These are phyloP conservation scores for Hyppa rectilinea DNA, from an alignment of 2,888 invertebrate genomes.

Conservation along the genomic window DNA sequence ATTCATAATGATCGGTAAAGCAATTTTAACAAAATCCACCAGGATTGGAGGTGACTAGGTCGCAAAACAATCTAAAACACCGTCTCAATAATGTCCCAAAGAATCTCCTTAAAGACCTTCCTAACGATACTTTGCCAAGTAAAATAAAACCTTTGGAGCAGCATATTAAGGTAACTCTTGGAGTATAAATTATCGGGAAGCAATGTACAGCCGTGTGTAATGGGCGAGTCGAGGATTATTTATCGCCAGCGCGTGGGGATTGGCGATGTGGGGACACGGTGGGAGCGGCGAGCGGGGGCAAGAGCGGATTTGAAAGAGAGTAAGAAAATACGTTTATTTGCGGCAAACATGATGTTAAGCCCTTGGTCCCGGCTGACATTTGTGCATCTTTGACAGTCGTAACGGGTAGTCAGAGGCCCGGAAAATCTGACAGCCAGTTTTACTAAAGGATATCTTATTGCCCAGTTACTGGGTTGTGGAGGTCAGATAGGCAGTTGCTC, in stretches of 20 bases:
- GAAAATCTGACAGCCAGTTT: too few relatives aligned
- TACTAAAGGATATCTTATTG: too few relatives aligned
- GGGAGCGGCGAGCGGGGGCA: constrained; percentile 33
- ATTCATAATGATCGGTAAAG: background rate
- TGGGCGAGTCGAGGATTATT: constrained; percentile 81
- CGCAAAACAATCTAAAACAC: background rate
- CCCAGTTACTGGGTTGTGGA: too few relatives aligned
- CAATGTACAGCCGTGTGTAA: constrained; percentile 78
- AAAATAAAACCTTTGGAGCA: constrained; percentile 57
- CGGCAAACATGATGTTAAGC: too few relatives aligned
- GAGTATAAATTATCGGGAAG: constrained; percentile 80
- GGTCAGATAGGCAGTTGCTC: too few relatives aligned
- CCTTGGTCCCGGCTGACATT: too few relatives aligned
- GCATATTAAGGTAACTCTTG: constrained; percentile 74
- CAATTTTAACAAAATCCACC: background rate
- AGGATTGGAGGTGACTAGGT: background rate
- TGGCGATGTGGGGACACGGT: constrained; percentile 50
- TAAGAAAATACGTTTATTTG: too few relatives aligned
- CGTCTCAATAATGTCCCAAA: constrained; percentile 13
- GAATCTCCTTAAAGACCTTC: constrained; percentile 31
- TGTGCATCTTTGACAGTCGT: too few relatives aligned
- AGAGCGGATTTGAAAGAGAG: too few relatives aligned
- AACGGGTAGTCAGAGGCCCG: too few relatives aligned
- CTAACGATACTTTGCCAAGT: constrained; percentile 37
- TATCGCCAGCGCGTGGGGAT: constrained; percentile 82